phyloP scores from a whole-genome alignment of 2,113 vertebrate species.

The mouse (Mus musculus) region DNA sequence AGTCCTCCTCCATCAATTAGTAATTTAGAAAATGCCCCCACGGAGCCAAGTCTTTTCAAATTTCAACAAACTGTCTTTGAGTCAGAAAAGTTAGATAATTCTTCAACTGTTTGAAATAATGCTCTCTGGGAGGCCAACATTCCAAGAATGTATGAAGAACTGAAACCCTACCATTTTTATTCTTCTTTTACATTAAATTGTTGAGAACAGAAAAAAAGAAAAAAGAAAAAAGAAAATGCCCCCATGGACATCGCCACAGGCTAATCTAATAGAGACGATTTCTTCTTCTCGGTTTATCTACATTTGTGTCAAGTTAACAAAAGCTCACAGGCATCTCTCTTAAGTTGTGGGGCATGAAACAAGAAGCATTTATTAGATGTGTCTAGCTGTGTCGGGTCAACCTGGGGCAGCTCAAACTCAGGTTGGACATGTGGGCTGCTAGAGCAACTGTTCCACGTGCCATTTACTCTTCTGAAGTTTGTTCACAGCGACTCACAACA shows the following conservation, averaged over 20 bases:
- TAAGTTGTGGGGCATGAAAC: not conserved
- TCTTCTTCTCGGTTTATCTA: not conserved
- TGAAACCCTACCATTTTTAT: not conserved
- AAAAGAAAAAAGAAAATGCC: no score
- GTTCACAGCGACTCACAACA: not conserved
- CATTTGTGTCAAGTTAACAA: not conserved
- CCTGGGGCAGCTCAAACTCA: not conserved
- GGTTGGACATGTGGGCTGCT: no score
- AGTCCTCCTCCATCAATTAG: not conserved
- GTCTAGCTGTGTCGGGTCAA: not conserved
- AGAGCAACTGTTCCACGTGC: not conserved
- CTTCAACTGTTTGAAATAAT: not conserved
- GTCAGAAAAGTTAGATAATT: conserved; percentile 19
- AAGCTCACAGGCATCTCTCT: not conserved
- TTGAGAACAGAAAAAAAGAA: conserved; percentile 42
- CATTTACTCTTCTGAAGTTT: not conserved
- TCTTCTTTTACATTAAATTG: conserved; percentile 64
- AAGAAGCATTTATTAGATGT: not conserved
- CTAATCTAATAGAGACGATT: not conserved
- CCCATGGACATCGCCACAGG: not conserved
- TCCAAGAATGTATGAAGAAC: conserved; percentile 49
- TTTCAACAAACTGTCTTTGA: not conserved
- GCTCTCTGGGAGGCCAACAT: conserved; percentile 44
- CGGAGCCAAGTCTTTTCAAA: conserved; percentile 50
- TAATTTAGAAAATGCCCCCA: not conserved